A percentile compares a stretch with the other conserved stretches of the same genome.
Conservation (phyloP, 2,113 vertebrate species). For the Xerus inauris region DNA sequence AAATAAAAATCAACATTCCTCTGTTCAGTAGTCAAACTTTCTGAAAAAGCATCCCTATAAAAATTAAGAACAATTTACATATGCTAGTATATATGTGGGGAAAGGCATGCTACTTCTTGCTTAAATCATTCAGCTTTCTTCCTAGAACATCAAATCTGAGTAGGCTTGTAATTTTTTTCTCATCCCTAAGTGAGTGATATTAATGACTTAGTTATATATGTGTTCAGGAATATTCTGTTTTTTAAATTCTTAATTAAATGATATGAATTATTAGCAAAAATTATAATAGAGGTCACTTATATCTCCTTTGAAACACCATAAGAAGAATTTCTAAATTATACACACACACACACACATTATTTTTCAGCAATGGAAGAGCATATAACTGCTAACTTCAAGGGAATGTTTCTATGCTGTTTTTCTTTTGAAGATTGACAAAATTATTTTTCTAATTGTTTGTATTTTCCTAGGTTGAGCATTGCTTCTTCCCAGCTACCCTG, state of each 20-base stretch:
- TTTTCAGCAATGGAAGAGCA: neutral
- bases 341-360: neutral
- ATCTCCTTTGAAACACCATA: neutral
- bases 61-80: neutral
- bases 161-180: neutral
- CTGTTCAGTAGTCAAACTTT: neutral
- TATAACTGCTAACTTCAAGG: neutral
- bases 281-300: neutral
- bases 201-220: neutral
- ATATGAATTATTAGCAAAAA: neutral
- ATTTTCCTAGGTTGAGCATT: neutral
- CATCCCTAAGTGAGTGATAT: neutral
- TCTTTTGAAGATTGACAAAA: conserved; percentile 40
- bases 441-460: neutral
- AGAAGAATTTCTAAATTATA: conserved; percentile 17
- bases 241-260: conserved; percentile 53
- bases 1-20: neutral
- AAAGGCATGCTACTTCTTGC: neutral
- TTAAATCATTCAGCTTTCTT: neutral
- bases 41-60: neutral
- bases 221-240: neutral
- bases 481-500: neutral
- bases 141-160: neutral
- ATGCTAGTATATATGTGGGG: neutral
- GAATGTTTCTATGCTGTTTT: neutral